phyloP scores from a whole-genome alignment of 2,113 vertebrate genomes.

The Phalacrocorax carbo region DNA sequence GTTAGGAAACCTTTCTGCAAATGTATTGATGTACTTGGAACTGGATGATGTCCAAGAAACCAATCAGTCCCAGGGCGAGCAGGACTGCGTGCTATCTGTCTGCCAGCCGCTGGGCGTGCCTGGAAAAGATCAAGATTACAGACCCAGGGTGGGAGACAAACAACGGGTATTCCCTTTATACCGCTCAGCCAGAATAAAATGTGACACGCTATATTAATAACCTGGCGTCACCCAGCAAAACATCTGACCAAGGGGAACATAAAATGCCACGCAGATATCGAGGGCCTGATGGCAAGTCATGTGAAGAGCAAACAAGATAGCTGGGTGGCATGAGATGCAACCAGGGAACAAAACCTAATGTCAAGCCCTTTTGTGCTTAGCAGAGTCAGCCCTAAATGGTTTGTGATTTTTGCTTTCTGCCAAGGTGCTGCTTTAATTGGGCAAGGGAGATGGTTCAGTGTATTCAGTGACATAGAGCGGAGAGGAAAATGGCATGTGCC shows the following conservation, averaged over 20 bases:
- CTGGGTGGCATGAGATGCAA: background rate
- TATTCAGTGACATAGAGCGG: accelerated
- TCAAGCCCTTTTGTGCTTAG: background rate
- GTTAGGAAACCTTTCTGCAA: background rate
- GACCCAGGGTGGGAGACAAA: background rate
- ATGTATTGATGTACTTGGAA: background rate
- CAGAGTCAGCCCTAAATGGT: background rate
- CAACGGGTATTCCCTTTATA: background rate
- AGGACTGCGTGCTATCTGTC: background rate
- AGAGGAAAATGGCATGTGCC: background rate
- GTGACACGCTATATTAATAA: background rate
- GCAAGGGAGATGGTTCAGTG: background rate
- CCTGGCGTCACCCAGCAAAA: background rate
- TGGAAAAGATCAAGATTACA: background rate
- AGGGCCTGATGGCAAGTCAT: background rate
- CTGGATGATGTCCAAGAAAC: background rate
- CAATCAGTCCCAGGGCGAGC: background rate
- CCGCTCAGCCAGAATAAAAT: background rate
- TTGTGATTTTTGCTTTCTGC: background rate
- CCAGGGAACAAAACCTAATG: background rate
- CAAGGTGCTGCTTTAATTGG: background rate
- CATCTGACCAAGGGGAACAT: background rate
- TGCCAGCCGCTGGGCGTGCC: background rate
- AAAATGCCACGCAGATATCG: background rate
- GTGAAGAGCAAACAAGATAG: background rate